Evolutionary conservation across 2,113 vertebrate genomes (phyloP), one percentile per base, ranked within the genome.

Genomic region (Neolamprologus toae): DNA sequence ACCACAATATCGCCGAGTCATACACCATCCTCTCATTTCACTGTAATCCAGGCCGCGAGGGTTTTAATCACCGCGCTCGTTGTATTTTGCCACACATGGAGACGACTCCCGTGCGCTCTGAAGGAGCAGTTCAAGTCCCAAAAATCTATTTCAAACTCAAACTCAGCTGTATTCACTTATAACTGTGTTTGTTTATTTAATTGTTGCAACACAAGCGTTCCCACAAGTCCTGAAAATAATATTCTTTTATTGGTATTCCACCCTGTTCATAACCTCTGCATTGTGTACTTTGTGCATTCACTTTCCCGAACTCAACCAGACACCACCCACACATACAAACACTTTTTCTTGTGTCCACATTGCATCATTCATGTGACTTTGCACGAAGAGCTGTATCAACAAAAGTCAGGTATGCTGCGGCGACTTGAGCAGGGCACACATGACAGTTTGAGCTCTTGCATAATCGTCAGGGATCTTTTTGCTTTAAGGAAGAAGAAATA

Each of bases 161-260:
- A 47, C 45, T 78, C 73, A 78, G 26, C 73, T 49, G 17, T 6
- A 37, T 21, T 79, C 53, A 16, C 5, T 79, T 86, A 51, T 45
- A 86, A 79, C 28, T 2, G 42, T 76, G 71, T 91, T 89, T 94
- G 40, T 89, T 86, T 88, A 49, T 81, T 23, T 80, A 81, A 83
- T 83, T 63, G 59, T 87, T 90, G 89, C 89, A 55, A 86, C 83
- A 84, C 13, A 1, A 71, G 78, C 71, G 3, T 45, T 87, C 78
- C 82, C 71, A 26, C 4, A 40, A 89, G 83, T 40, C 83, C 86
- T 84, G 53, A 86, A 91, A 89, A 88, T 93, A 90, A 81, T 81
- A 61, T 76, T 54, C 35, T 66, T 28, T 86, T 81, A 78, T 61
- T 89, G 33, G 71, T 73, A 37, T 45, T 53, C 19, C 59, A 26